Percentiles rank a stretch among this genome's conserved stretches.
phyloP scores from a whole-genome alignment of 1,140 invertebrate species.

The Copidosoma floridanum region DNA sequence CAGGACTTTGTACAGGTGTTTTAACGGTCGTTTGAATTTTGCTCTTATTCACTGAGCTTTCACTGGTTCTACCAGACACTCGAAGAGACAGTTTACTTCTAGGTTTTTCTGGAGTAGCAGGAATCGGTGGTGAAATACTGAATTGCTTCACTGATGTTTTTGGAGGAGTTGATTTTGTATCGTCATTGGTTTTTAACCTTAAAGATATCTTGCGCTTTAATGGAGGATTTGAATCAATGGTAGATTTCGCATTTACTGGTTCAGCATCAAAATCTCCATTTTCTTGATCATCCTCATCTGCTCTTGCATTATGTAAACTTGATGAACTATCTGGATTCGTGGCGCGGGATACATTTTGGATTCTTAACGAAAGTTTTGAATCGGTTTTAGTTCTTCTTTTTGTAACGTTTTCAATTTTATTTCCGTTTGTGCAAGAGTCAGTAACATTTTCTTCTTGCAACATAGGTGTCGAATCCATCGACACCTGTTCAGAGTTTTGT shows the following conservation, averaged over 20 bases:
- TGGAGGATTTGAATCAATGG: neutral
- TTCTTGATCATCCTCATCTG: neutral
- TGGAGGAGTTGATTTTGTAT: neutral
- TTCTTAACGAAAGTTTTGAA: too few species aligned
- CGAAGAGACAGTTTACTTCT: slow-evolving; percentile 9
- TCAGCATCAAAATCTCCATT: neutral
- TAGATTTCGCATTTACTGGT: neutral
- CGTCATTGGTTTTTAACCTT: neutral
- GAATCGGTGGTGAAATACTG: neutral
- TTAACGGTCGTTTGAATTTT: too few species aligned
- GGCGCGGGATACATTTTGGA: neutral
- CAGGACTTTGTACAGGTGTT: too few species aligned
- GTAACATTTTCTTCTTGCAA: neutral
- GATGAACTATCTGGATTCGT: too few species aligned
- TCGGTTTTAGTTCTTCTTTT: too few species aligned
- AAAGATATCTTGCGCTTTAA: slow-evolving; percentile 6
- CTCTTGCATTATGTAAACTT: slow-evolving; percentile 3
- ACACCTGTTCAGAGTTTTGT: neutral
- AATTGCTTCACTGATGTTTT: neutral
- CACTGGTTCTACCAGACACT: neutral
- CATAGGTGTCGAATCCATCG: neutral
- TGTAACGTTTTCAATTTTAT: too few species aligned
- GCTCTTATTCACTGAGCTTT: neutral
- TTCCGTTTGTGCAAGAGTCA: neutral
- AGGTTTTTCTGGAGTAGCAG: neutral